Evolutionary conservation across 92 coral and sea anemone species (phyloP).

Genomic region (Siderastrea siderea): DNA sequence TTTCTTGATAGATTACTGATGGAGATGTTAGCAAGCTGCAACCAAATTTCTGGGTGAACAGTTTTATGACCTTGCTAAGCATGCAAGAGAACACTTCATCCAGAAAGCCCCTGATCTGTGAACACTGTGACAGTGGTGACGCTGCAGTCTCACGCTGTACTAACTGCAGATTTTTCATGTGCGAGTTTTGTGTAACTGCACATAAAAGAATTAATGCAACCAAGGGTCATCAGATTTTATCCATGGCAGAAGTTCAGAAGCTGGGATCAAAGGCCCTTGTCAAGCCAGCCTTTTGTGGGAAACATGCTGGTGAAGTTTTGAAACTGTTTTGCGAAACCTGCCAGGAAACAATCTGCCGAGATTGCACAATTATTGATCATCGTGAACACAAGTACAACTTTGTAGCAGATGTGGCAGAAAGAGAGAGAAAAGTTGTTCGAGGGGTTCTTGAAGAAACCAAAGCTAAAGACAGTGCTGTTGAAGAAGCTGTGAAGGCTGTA

Average conservation of each 20-base stretch:
- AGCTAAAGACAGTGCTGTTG: conserved; percentile 38
- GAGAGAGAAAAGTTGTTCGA: conserved; percentile 39
- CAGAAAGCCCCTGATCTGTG: conserved; percentile 52
- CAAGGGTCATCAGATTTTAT: conserved; percentile 69
- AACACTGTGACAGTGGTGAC: conserved; percentile 78
- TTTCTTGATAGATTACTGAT: conserved; percentile 1
- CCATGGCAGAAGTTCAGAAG: conserved; percentile 69
- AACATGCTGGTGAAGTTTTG: conserved; percentile 75
- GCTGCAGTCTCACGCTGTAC: conserved; percentile 68
- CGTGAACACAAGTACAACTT: conserved; percentile 67
- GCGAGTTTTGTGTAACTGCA: conserved; percentile 77
- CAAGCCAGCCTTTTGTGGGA: conserved; percentile 62
- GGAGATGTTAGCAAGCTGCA: conserved; percentile 65
- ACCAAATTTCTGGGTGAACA: conserved; percentile 80
- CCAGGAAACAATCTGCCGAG: conserved; percentile 82
- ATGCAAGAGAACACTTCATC: conserved; percentile 11
- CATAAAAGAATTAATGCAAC: conserved; percentile 62
- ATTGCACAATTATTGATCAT: conserved; percentile 86
- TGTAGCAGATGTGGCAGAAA: conserved; percentile 52
- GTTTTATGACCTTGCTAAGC: conserved; percentile 52
- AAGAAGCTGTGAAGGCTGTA: conserved; percentile 27
- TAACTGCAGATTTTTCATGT: conserved; percentile 72
- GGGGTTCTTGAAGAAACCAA: conserved; percentile 39
- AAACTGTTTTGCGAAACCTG: conserved; percentile 85
- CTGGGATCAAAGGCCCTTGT: conserved; percentile 52